These are phyloP conservation scores for Crypturellus undulatus DNA, from an alignment of 2,113 vertebrate genomes.

Conservation along the genomic window DNA sequence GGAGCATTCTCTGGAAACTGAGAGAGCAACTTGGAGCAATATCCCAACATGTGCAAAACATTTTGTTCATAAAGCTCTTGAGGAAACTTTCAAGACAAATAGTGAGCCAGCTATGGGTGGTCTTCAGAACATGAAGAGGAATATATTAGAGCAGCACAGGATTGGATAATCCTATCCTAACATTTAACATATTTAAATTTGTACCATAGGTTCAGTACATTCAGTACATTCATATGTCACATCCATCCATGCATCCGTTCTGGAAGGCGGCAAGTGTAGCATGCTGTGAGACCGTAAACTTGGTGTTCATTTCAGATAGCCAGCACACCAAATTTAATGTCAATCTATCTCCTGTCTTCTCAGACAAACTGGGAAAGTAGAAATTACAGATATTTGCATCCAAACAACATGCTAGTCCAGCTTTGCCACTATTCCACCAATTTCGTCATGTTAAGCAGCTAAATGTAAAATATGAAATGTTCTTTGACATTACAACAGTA, in stretches of 20 bases:
- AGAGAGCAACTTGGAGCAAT: slow-evolving; percentile 25
- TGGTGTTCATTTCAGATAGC: not conserved
- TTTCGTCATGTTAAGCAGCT: not conserved
- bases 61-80: slow-evolving; percentile 57
- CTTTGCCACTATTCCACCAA: not conserved
- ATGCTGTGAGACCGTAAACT: not conserved
- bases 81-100: slow-evolving; percentile 50
- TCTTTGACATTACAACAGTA: not conserved
- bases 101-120: slow-evolving; percentile 67
- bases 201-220: not conserved
- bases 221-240: not conserved
- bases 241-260: not conserved
- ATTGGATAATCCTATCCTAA: slow-evolving; percentile 49
- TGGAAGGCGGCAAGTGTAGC: not conserved
- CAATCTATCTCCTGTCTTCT: not conserved
- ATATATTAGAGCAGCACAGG: slow-evolving; percentile 52
- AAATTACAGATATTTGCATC: not conserved
- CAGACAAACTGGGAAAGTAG: not conserved
- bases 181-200: not conserved
- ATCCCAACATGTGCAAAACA: slow-evolving; percentile 65
- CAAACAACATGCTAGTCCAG: not conserved
- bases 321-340: not conserved
- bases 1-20: slow-evolving; percentile 11
- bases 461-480: not conserved
- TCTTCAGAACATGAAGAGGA: slow-evolving; percentile 59